phyloP scores from a whole-genome alignment of 2,113 vertebrate genomes.

The Urocitellus parryii region DNA sequence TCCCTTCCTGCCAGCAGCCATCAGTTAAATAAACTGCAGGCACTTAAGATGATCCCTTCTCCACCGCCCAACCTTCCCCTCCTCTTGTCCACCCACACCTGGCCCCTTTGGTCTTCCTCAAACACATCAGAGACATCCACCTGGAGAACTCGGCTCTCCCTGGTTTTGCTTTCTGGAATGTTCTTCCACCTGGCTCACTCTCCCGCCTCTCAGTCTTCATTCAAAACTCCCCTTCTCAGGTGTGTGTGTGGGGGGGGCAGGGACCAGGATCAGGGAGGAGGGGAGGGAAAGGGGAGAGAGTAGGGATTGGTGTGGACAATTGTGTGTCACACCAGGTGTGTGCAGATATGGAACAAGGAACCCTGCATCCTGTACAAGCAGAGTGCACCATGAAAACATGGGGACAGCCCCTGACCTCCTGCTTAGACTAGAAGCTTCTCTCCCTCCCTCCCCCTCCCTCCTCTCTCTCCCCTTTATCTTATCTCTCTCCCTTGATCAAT shows the following conservation, averaged over 20 bases:
- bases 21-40: not conserved
- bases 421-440: not conserved
- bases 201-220: not conserved
- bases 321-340: no score
- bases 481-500: not conserved
- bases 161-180: not conserved
- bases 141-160: not conserved
- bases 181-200: not conserved
- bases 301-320: no score
- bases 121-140: not conserved
- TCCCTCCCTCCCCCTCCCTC: not conserved
- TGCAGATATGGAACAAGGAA: no score
- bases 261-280: no score
- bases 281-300: no score
- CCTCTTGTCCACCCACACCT: not conserved
- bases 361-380: no score
- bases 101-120: not conserved
- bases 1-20: not conserved
- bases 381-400: no score
- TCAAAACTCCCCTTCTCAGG: not conserved
- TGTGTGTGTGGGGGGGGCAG: no score
- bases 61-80: not conserved
- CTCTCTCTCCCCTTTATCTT: not conserved
- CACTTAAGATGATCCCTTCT: not conserved
- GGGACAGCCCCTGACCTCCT: not conserved